Evolutionary conservation across 2,797 vertebrate species (phyloP).

Genomic region (Sebastes trivittatus): DNA sequence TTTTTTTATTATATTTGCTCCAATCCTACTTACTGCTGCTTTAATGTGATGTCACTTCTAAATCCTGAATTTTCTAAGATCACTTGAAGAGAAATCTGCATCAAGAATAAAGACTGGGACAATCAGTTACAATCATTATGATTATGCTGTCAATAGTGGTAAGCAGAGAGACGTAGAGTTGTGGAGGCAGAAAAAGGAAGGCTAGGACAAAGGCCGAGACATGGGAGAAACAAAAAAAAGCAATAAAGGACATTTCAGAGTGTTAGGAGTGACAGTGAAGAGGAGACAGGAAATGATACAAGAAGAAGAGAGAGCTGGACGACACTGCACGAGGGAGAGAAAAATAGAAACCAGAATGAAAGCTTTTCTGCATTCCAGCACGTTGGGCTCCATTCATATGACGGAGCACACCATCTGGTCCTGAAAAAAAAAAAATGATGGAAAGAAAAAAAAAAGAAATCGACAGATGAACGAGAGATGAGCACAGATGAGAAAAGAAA

Average conservation of each 20-base stretch:
- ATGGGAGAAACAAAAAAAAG: background rate
- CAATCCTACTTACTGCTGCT: too few relatives aligned
- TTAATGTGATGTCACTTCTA: background rate
- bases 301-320: background rate
- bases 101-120: background rate
- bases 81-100: background rate
- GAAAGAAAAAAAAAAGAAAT: background rate
- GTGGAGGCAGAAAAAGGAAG: background rate
- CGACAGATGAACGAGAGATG: background rate
- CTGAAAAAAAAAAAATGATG: background rate
- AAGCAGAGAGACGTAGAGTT: background rate
- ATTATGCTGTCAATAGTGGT: slow-evolving; percentile 5
- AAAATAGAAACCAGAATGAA: slow-evolving; percentile 24
- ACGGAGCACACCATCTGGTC: slow-evolving; percentile 40
- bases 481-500: background rate
- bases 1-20: too few relatives aligned
- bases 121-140: background rate
- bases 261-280: background rate
- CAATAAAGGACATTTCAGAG: background rate
- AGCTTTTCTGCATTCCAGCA: slow-evolving; percentile 1
- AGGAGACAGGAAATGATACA: background rate
- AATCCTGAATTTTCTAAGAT: background rate
- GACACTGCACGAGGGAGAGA: background rate
- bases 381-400: slow-evolving; percentile 26
- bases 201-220: background rate